These are phyloP conservation scores for Pterobdella sp. DNA, from an alignment of 2,888 invertebrate genomes.

Conservation along the genomic window DNA sequence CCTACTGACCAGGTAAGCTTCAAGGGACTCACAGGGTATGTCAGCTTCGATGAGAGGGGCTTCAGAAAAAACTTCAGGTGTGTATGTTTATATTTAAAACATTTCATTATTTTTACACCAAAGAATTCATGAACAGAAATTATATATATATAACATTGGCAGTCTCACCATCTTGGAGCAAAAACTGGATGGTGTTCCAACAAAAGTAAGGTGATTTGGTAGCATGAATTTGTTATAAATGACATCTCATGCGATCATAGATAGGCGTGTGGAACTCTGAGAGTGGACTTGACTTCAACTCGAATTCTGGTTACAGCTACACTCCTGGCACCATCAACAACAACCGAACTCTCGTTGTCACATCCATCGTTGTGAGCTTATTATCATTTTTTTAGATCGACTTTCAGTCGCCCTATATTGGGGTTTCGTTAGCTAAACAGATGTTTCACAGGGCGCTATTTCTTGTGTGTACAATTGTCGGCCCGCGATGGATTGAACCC, in stretches of 20 bases:
- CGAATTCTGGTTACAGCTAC: conserved; percentile 19
- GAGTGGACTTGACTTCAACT: not conserved
- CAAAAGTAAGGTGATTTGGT: not conserved
- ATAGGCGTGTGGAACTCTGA: conserved; percentile 24
- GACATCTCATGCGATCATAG: not conserved
- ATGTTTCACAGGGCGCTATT: too few relatives aligned
- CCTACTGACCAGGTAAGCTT: conserved; percentile 24
- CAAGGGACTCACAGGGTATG: conserved; percentile 23
- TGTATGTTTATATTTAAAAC: not conserved
- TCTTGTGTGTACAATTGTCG: too few relatives aligned
- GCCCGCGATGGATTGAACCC: too few relatives aligned
- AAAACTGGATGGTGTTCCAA: not conserved
- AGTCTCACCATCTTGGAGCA: not conserved
- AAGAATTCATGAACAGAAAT: not conserved
- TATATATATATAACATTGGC: not conserved
- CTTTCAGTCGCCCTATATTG: too few relatives aligned
- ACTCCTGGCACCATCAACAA: not conserved
- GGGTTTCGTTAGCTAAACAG: too few relatives aligned
- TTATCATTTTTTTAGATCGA: too few relatives aligned
- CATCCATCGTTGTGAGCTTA: conserved; percentile 12
- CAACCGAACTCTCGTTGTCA: conserved; percentile 19
- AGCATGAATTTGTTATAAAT: not conserved
- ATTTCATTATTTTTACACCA: not conserved
- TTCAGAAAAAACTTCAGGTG: conserved; percentile 10
- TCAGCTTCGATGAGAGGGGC: conserved; percentile 17